Conservation (phyloP, 2,888 invertebrate genomes). For the Drosophila niveifrons region DNA sequence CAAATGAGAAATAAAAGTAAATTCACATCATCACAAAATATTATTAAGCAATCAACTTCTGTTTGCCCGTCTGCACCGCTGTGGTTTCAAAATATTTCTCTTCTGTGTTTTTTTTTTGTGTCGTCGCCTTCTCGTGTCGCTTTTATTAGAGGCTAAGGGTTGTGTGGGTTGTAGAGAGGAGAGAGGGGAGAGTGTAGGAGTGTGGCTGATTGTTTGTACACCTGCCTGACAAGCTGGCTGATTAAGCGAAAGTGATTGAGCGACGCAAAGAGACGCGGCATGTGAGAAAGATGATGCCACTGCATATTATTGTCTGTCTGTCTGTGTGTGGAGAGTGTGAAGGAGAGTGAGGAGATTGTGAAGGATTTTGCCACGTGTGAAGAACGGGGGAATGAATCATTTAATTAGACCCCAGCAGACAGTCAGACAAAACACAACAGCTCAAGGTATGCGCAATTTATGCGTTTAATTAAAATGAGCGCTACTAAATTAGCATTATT, state of each 20-base stretch:
- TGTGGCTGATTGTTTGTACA: slow-evolving; percentile 39
- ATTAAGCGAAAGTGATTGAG: slow-evolving; percentile 76
- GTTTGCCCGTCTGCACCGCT: slow-evolving; percentile 61
- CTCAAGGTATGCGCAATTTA: slow-evolving; percentile 44
- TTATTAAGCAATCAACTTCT: slow-evolving; percentile 81
- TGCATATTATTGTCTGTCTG: slow-evolving; percentile 34
- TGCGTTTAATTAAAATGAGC: slow-evolving; percentile 56
- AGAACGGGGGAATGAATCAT: slow-evolving; percentile 15
- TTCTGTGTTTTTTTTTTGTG: background rate
- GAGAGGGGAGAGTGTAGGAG: background rate
- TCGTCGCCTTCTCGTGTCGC: slow-evolving; percentile 17
- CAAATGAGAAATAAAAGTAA: slow-evolving; percentile 82
- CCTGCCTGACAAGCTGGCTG: slow-evolving; percentile 56
- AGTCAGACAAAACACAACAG: slow-evolving; percentile 19
- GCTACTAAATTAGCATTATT: slow-evolving; percentile 37
- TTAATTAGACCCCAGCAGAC: slow-evolving; percentile 54
- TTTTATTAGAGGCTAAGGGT: slow-evolving; percentile 53
- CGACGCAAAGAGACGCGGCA: slow-evolving; percentile 29
- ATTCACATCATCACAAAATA: slow-evolving; percentile 83
- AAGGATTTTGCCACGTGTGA: slow-evolving; percentile 6
- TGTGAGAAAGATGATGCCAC: slow-evolving; percentile 24
- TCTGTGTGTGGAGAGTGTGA: slow-evolving; percentile 8
- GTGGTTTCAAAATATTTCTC: slow-evolving; percentile 46
- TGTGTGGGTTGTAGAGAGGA: slow-evolving; percentile 2
- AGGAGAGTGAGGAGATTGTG: background rate